Percentiles rank a stretch among this genome's conserved stretches.
Conservation (phyloP, 1,140 invertebrate species). For the Drosophila tristis region DNA sequence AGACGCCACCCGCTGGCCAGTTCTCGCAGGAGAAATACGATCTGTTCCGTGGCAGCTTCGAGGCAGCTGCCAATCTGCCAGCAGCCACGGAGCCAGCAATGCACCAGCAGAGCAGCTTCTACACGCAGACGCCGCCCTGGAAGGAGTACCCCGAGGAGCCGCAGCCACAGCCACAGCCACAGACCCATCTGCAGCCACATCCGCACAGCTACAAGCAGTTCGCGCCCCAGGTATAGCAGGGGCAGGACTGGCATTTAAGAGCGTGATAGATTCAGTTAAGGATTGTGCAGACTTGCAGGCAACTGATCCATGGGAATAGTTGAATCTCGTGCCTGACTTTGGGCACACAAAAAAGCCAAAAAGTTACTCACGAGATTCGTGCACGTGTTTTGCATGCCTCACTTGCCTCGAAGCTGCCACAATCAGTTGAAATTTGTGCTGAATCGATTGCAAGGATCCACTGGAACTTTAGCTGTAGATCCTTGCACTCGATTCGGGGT, state of each 20-base stretch:
- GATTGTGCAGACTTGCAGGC: constrained; percentile 20
- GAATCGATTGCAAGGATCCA: constrained; percentile 6
- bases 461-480: not conserved
- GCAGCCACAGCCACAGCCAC: constrained; percentile 25
- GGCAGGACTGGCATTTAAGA: constrained; percentile 39
- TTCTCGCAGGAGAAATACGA: constrained; percentile 85
- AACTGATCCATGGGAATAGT: constrained; percentile 20
- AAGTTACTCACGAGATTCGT: constrained; percentile 7
- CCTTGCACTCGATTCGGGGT: constrained; percentile 7
- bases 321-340: constrained; percentile 3
- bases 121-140: constrained; percentile 82
- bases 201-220: constrained; percentile 57
- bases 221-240: constrained; percentile 71
- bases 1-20: constrained; percentile 20
- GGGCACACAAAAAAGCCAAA: not conserved
- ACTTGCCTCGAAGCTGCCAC: constrained; percentile 12
- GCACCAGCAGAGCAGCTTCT: constrained; percentile 82
- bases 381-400: not conserved
- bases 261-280: constrained; percentile 59
- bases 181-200: constrained; percentile 6
- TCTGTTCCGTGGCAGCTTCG: constrained; percentile 86
- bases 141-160: constrained; percentile 76
- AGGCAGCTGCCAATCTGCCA: constrained; percentile 84
- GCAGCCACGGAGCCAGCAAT: constrained; percentile 35
- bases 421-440: constrained; percentile 32